A percentile compares a stretch with the other conserved stretches of the same genome.
phyloP scores from a whole-genome alignment of 2,888 invertebrate genomes.

The Cantharis rufa region DNA sequence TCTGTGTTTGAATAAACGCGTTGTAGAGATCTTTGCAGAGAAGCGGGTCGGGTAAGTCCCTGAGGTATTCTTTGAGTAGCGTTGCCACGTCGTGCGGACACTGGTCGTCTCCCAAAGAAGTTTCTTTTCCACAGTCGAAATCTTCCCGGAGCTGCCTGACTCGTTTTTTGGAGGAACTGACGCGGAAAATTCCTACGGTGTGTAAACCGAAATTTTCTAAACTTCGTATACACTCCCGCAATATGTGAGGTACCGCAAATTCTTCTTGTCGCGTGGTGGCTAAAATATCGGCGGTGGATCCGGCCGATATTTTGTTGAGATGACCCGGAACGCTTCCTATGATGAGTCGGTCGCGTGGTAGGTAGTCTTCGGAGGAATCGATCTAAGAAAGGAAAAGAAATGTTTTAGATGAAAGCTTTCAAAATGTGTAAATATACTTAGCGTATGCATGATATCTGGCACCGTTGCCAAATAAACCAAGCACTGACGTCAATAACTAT shows the following conservation, averaged over 20 bases:
- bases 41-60: constrained; percentile 90
- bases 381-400: constrained; percentile 61
- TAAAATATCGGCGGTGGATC: constrained; percentile 55
- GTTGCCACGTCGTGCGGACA: constrained; percentile 94
- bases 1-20: constrained; percentile 89
- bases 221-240: constrained; percentile 80
- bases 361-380: constrained; percentile 77
- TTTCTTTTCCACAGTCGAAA: constrained; percentile 81
- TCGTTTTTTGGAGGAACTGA: constrained; percentile 89
- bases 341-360: constrained; percentile 62
- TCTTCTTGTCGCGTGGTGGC: constrained; percentile 54
- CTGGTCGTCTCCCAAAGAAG: constrained; percentile 74
- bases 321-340: constrained; percentile 58
- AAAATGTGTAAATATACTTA: constrained; percentile 8
- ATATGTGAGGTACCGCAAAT: constrained; percentile 74
- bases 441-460: constrained; percentile 7
- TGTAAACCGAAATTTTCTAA: constrained; percentile 80
- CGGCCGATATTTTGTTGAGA: constrained; percentile 54
- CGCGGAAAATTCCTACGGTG: constrained; percentile 88
- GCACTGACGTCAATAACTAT: constrained; percentile 21
- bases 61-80: constrained; percentile 88
- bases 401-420: neutral
- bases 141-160: constrained; percentile 90
- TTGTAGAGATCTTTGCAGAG: constrained; percentile 87
- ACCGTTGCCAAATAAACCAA: constrained; percentile 20